Evolutionary conservation across 1,140 invertebrate species (phyloP).

Genomic region (Helicoverpa zea): DNA sequence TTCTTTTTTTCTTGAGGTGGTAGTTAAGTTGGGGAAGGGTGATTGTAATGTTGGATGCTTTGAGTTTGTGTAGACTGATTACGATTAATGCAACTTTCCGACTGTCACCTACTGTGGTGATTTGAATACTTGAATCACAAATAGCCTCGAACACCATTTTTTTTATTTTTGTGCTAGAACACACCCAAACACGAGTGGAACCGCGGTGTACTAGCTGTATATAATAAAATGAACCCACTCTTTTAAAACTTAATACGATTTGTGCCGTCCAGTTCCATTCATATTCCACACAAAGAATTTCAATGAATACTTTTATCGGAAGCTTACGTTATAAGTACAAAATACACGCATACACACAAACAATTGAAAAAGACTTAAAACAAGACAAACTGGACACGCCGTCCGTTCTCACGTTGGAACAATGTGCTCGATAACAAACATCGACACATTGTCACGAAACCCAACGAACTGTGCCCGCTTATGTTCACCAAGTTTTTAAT

Average conservation of each 20-base stretch:
- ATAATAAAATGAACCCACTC: no score
- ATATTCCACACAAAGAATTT: no score
- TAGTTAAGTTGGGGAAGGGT: not conserved
- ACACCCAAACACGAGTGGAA: no score
- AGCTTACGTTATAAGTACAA: not conserved
- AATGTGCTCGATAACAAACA: constrained; percentile 44
- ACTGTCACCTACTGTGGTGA: no score
- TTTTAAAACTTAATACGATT: no score
- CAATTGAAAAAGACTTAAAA: constrained; percentile 26
- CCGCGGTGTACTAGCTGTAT: no score
- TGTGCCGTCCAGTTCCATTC: no score
- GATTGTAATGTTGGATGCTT: no score
- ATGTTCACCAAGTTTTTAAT: constrained; percentile 45
- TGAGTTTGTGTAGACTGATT: not conserved
- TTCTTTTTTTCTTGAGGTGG: not conserved
- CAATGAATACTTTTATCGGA: not conserved
- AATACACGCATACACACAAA: constrained; percentile 4
- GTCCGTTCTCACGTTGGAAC: constrained; percentile 46
- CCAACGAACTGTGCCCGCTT: constrained; percentile 44
- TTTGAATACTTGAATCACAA: no score
- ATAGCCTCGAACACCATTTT: no score
- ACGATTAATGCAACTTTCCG: not conserved
- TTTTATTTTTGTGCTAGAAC: no score
- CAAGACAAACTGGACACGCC: constrained; percentile 33
- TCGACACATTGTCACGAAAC: constrained; percentile 42